Evolutionary conservation across 2,888 invertebrate genomes (phyloP).

Genomic region (Leucophenga maculata): DNA sequence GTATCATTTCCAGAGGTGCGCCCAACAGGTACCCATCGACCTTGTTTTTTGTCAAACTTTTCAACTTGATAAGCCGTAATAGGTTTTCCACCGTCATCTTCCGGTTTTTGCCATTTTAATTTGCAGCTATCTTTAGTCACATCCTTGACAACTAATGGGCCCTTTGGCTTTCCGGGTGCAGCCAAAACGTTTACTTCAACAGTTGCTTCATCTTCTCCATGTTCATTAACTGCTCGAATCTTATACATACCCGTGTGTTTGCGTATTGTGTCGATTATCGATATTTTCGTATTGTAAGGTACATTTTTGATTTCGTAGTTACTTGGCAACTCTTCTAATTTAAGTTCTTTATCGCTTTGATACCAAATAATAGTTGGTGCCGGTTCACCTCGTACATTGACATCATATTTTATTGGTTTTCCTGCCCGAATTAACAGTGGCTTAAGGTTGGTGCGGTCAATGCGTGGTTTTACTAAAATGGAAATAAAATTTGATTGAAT

Average conservation of each 20-base stretch:
- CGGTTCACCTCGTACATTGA: slow-evolving; percentile 96
- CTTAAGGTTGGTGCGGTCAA: slow-evolving; percentile 95
- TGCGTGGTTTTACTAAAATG: slow-evolving; percentile 92
- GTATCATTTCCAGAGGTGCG: slow-evolving; percentile 85
- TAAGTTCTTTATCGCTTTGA: slow-evolving; percentile 84
- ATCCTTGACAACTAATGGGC: slow-evolving; percentile 90
- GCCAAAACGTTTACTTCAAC: slow-evolving; percentile 92
- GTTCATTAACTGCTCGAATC: slow-evolving; percentile 90
- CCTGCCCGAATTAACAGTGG: slow-evolving; percentile 91
- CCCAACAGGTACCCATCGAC: slow-evolving; percentile 94
- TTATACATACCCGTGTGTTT: slow-evolving; percentile 93
- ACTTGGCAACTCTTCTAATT: slow-evolving; percentile 75
- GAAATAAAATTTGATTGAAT: neutral
- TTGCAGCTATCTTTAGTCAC: slow-evolving; percentile 93
- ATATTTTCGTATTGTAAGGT: slow-evolving; percentile 91
- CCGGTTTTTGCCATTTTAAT: slow-evolving; percentile 93
- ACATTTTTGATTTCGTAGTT: slow-evolving; percentile 86
- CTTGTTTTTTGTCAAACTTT: slow-evolving; percentile 92
- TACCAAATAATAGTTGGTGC: slow-evolving; percentile 94
- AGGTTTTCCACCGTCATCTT: slow-evolving; percentile 95
- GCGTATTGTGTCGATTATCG: slow-evolving; percentile 83
- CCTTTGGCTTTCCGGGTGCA: slow-evolving; percentile 88
- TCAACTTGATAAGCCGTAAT: slow-evolving; percentile 94
- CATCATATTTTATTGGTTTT: slow-evolving; percentile 91
- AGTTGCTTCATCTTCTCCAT: slow-evolving; percentile 93